Evolutionary conservation across 2,888 invertebrate genomes (phyloP), one percentile per base, ranked within the genome.

Genomic region (Caenorhabditis sinica): DNA sequence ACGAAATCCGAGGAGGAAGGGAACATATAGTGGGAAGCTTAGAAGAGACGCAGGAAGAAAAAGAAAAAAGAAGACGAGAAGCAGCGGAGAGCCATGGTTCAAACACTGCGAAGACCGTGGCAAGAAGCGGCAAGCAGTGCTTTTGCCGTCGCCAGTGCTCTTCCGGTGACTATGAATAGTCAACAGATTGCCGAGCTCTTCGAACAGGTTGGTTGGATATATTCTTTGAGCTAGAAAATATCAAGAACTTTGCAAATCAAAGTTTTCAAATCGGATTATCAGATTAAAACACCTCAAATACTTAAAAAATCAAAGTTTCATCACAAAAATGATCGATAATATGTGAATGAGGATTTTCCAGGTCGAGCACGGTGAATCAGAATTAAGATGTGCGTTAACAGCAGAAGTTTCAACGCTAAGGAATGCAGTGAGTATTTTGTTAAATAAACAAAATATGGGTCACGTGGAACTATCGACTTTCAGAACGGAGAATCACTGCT

Each of bases 401-500:
- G 69, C 72, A 20, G 86, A 87, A 74, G 51, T 85, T 17, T 60
- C 79, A 17, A 25, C 68, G 1, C 58, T 88, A 15, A 63, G 86
- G 72, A 88, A 88, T 66, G 81, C 86, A n/a, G 88, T 86, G 23
- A 74, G 73, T 82, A 25, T 71, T 69, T 58, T 61, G 40, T 63
- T 53, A n/a, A n/a, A n/a, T 51, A 30, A 20, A 17, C 3, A n/a
- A 15, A 51, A 45, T 17, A 51, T 9, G 36, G 20, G 8, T 28
- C 49, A 49, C 30, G 28, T 30, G 23, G 2, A 45, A 40, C 6
- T 23, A 56, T 56, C 28, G 56, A 45, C 30, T 87, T 89, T 81
- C 85, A 90, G 91, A 87, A 75, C 30, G 93, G 92, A 15, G 93
- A 93, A 83, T 90, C 92, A 1, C 84, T 91, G 17, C 83, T 93